Percentiles rank a stretch among this genome's conserved stretches.
Evolutionary conservation across 2,113 vertebrate species (phyloP).

Genomic region (Heteronetta atricapilla): DNA sequence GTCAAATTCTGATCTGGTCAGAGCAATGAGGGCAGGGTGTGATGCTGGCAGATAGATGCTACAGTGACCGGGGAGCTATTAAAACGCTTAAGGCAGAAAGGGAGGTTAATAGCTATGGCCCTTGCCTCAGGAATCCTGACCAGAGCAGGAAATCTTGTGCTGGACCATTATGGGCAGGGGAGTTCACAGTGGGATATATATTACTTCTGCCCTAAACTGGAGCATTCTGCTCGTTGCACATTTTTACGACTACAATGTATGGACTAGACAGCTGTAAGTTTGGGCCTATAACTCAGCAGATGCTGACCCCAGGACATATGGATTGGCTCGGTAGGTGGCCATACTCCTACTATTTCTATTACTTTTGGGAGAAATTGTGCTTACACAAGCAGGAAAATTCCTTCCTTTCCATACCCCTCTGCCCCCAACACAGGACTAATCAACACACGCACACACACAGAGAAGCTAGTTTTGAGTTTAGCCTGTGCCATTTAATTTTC

Average conservation of each 20-base stretch:
- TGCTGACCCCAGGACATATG: not conserved
- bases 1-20: not conserved
- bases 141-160: slow-evolving; percentile 16
- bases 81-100: not conserved
- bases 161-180: not conserved
- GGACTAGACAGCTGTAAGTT: not conserved
- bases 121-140: not conserved
- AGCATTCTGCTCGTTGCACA: not conserved
- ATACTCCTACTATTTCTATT: not conserved
- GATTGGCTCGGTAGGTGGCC: not conserved
- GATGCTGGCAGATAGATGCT: not conserved
- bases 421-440: not conserved
- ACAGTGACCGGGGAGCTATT: not conserved
- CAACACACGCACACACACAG: not conserved
- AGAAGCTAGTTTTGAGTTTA: not conserved
- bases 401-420: not conserved
- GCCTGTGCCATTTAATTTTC: slow-evolving; percentile 13
- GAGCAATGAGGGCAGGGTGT: not conserved
- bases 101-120: not conserved
- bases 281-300: not conserved
- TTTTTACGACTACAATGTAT: not conserved
- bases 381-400: not conserved
- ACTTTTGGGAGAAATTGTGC: slow-evolving; percentile 18
- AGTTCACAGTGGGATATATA: not conserved
- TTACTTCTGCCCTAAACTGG: not conserved